Percentiles rank a stretch among this genome's conserved stretches.
These are phyloP conservation scores for Anguilla obscura DNA, from an alignment of 2,797 vertebrate species.

Conservation along the genomic window DNA sequence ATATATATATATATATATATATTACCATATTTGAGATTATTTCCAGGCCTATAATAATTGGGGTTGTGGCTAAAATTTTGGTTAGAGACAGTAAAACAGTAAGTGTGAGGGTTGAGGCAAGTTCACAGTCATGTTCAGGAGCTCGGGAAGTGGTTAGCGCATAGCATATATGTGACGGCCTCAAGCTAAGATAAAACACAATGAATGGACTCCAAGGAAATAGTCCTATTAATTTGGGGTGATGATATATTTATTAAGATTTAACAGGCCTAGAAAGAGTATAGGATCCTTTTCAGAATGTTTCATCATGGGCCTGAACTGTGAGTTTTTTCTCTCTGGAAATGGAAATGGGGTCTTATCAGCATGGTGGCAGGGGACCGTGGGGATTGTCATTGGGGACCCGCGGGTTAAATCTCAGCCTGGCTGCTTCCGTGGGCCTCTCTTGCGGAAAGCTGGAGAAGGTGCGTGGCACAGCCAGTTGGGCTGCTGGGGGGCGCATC, in stretches of 20 bases:
- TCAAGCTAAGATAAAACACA: not conserved
- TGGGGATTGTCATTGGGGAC: conserved; percentile 46
- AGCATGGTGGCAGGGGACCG: conserved; percentile 28
- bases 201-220: not conserved
- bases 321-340: conserved; percentile 4
- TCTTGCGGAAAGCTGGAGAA: not conserved
- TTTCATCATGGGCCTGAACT: not conserved
- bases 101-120: not conserved
- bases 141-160: not conserved
- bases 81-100: not conserved
- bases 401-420: conserved; percentile 24
- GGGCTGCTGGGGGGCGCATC: conserved; percentile 25
- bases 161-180: not conserved
- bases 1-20: not conserved
- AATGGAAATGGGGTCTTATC: conserved; percentile 30
- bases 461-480: conserved; percentile 13
- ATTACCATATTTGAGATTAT: not conserved
- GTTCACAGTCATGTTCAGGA: not conserved
- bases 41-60: not conserved
- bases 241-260: not conserved
- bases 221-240: not conserved
- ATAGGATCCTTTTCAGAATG: not conserved
- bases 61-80: not conserved
- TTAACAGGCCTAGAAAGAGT: not conserved
- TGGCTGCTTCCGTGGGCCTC: conserved; percentile 18